Conservation (phyloP, 2,888 invertebrate species). For the Bombylius discolor region DNA sequence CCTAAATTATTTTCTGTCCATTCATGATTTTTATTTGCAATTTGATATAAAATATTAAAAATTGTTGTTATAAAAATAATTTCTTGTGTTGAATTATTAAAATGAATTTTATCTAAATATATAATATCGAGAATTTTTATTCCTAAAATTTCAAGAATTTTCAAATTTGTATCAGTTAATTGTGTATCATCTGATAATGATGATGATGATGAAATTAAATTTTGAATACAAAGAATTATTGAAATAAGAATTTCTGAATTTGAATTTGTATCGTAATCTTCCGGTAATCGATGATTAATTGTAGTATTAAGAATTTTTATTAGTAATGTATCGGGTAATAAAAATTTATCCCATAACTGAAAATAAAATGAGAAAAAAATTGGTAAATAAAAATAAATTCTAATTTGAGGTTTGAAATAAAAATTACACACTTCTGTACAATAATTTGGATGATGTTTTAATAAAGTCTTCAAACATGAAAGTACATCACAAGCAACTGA, state of each 20-base stretch:
- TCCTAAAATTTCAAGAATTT: slow-evolving; percentile 10
- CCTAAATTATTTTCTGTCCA: slow-evolving; percentile 34
- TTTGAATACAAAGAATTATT: slow-evolving; percentile 17
- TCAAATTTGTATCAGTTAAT: not conserved
- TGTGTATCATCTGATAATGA: not conserved
- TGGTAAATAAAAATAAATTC: not conserved
- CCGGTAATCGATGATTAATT: not conserved
- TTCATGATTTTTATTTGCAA: slow-evolving; percentile 24
- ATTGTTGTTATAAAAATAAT: slow-evolving; percentile 15
- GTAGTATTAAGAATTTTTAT: slow-evolving; percentile 8
- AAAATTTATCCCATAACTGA: slow-evolving; percentile 16
- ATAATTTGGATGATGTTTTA: slow-evolving; percentile 15
- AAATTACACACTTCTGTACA: slow-evolving; percentile 9
- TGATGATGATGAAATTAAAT: not conserved
- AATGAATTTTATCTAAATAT: slow-evolving; percentile 12
- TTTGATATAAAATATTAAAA: slow-evolving; percentile 21
- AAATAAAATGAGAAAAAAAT: not conserved
- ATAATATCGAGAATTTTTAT: slow-evolving; percentile 12
- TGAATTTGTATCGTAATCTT: slow-evolving; percentile 15
- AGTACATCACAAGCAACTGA: slow-evolving; percentile 18
- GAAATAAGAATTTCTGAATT: slow-evolving; percentile 17
- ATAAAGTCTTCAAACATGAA: slow-evolving; percentile 16
- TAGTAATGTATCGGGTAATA: slow-evolving; percentile 16
- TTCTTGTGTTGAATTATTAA: slow-evolving; percentile 11
- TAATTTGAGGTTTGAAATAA: not conserved